These are phyloP conservation scores for Pangasianodon hypophthalmus DNA, from an alignment of 2,113 vertebrate genomes.

Conservation along the genomic window DNA sequence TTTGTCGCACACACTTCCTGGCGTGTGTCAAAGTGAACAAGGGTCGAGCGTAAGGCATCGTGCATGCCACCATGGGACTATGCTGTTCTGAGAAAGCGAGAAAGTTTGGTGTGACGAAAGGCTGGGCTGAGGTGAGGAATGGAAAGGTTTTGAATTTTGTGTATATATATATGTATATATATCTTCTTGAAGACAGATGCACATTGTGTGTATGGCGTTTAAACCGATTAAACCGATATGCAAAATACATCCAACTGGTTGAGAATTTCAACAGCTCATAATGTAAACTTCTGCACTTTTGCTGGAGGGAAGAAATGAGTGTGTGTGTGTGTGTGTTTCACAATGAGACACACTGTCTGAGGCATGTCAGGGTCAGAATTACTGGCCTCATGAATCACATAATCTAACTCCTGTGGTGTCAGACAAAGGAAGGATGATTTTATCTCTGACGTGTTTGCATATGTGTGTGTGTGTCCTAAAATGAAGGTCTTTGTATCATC, in stretches of 20 bases:
- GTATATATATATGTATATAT: neutral
- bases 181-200: no score
- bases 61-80: constrained; percentile 73
- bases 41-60: constrained; percentile 29
- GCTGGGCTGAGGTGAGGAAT: constrained; percentile 71
- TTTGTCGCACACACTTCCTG: constrained; percentile 69
- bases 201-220: neutral
- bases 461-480: neutral
- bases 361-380: constrained; percentile 13
- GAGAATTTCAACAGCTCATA: neutral
- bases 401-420: constrained; percentile 20
- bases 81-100: constrained; percentile 71
- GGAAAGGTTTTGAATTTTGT: no score
- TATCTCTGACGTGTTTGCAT: neutral
- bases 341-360: constrained; percentile 23
- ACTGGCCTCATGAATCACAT: constrained; percentile 24
- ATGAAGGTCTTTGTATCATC: neutral
- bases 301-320: constrained; percentile 18
- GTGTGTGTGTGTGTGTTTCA: neutral
- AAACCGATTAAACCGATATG: no score
- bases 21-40: constrained; percentile 60
- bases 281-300: neutral
- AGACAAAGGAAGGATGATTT: constrained; percentile 33
- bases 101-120: constrained; percentile 61
- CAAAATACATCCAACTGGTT: neutral